A percentile compares a stretch with the other conserved stretches of the same genome.
phyloP scores from a whole-genome alignment of 1,140 invertebrate species.

The Diorhabda sublineata region DNA sequence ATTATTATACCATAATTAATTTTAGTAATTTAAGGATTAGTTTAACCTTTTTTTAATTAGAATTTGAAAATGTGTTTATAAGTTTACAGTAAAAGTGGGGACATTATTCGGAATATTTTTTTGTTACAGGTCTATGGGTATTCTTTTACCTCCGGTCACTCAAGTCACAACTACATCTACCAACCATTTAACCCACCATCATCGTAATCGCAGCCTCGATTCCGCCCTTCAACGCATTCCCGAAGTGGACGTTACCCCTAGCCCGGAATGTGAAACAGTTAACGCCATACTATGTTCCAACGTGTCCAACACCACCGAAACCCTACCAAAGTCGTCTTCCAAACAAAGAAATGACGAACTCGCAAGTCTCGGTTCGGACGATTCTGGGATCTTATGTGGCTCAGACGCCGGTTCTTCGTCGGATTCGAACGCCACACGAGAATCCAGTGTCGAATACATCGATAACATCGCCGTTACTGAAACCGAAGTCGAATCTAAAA shows the following conservation, averaged over 20 bases:
- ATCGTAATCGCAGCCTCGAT: constrained; percentile 82
- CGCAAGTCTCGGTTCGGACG: constrained; percentile 76
- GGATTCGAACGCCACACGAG: constrained; percentile 36
- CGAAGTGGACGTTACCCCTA: constrained; percentile 75
- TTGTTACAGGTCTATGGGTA: constrained; percentile 67
- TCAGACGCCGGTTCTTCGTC: constrained; percentile 58
- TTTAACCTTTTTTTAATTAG: too few relatives aligned
- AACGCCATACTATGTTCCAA: constrained; percentile 37
- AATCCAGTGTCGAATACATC: constrained; percentile 51
- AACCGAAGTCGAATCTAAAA: constrained; percentile 7
- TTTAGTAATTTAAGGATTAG: too few relatives aligned
- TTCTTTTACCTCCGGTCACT: constrained; percentile 66
- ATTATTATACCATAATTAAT: too few relatives aligned
- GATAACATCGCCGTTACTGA: constrained; percentile 24
- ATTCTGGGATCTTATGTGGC: constrained; percentile 76
- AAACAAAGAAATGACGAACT: constrained; percentile 59
- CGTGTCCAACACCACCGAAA: constrained; percentile 7
- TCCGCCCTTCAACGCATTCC: constrained; percentile 81
- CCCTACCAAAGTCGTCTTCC: constrained; percentile 15
- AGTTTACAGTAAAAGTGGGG: too few relatives aligned
- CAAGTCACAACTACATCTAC: constrained; percentile 53
- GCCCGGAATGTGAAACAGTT: constrained; percentile 65
- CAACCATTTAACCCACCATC: constrained; percentile 64
- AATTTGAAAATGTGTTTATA: too few relatives aligned
- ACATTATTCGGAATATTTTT: not conserved